Base-by-base conservation (phyloP, 2,888 invertebrate species). In the Torymus aiolomorphi region DNA sequence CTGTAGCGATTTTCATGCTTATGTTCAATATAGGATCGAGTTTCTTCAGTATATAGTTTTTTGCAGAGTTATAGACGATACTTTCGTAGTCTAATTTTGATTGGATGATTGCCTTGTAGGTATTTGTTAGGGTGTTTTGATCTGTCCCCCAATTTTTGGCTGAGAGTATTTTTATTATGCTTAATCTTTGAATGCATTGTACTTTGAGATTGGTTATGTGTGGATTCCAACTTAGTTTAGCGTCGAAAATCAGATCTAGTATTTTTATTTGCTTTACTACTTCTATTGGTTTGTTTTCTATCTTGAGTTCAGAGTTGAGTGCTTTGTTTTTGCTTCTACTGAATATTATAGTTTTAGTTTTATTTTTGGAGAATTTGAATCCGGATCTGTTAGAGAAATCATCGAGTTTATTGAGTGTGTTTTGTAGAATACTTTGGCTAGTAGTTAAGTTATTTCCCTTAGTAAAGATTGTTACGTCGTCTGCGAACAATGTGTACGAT, bases 91-190 rank as follows among this genome's bases (percentile, higher is more conserved):
- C 61, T 5, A 61, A 12, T 61, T 61, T 61, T 4, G 61, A 20
- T 61, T 61, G 61, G 2, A 61, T 11, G 16, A 61, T 8, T 20
- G 61, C n/a, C n/a, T 57, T 14, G 16, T 24, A 14, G 13, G 57
- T 66, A 5, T 66, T 10, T 62, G 76, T 12, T 63, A 54, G 42
- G 81, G 76, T 13, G 20, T 52, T 62, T 69, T 75, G 0, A 82
- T 70, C 54, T 79, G 81, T 51, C 71, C 80, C 82, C 79, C 82
- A 0, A 80, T 56, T 16, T 74, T 12, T 11, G 20, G 62, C 83
- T 82, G 83, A 0, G 78, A 75, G 0, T 57, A 8, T 66, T 62
- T 74, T 69, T 72, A 42, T 14, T 63, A 31, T 83, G 54, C 52
- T 72, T 56, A 54, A n/a, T 80, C 42, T 76, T 82, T 31, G 31